Conservation (phyloP, 1,140 invertebrate species). For the Hypothenemus hampei region DNA sequence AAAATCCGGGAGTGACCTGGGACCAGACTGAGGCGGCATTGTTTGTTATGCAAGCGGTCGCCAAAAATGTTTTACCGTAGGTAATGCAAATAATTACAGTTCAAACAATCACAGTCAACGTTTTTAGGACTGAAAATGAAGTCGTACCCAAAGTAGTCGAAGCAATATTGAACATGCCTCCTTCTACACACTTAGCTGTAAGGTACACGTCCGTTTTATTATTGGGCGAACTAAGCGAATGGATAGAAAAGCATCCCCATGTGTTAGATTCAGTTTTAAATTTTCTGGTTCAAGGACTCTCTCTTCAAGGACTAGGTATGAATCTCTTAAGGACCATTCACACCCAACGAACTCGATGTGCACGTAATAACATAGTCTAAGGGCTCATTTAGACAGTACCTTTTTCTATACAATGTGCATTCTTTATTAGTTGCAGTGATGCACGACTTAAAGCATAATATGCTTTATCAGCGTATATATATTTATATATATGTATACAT, state of each 20-base stretch:
- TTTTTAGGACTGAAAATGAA: slow-evolving; percentile 80
- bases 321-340: too few species aligned
- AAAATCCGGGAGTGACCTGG: slow-evolving; percentile 71
- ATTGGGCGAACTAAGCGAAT: slow-evolving; percentile 90
- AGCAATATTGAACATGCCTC: slow-evolving; percentile 80
- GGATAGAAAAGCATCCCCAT: slow-evolving; percentile 86
- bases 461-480: too few species aligned
- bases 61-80: slow-evolving; percentile 94
- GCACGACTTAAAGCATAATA: too few species aligned
- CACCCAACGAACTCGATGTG: too few species aligned
- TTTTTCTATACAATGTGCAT: not conserved
- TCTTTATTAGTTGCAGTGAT: too few species aligned
- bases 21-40: slow-evolving; percentile 90
- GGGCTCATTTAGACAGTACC: too few species aligned
- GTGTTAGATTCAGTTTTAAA: slow-evolving; percentile 76
- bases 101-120: not conserved
- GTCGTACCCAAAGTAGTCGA: slow-evolving; percentile 90
- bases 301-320: slow-evolving; percentile 58
- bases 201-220: slow-evolving; percentile 83
- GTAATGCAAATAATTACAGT: slow-evolving; percentile 46
- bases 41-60: slow-evolving; percentile 93
- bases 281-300: slow-evolving; percentile 69
- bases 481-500: too few species aligned
- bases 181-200: slow-evolving; percentile 81
- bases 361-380: too few species aligned